Evolutionary conservation across 2,888 invertebrate species (phyloP).

Genomic region (Germaria angustata): DNA sequence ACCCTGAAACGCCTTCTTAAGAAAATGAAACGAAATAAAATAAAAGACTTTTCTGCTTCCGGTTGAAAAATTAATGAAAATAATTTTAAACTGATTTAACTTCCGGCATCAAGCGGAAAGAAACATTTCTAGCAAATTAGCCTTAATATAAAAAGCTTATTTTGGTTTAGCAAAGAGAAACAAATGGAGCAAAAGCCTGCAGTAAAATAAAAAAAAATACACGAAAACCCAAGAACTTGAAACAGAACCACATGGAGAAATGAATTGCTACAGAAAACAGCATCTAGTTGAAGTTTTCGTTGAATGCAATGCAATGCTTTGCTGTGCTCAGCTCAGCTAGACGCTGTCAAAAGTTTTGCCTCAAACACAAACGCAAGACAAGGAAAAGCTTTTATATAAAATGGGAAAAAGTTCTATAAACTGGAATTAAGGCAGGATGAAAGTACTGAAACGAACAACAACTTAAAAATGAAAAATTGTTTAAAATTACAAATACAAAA

Average conservation of each 20-base stretch:
- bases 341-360: conserved; percentile 54
- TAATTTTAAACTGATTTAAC: conserved; percentile 67
- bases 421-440: not conserved
- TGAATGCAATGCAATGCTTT: not conserved
- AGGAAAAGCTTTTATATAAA: conserved; percentile 59
- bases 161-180: conserved; percentile 26
- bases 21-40: too few relatives aligned
- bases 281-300: not conserved
- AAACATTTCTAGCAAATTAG: conserved; percentile 64
- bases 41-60: conserved; percentile 48
- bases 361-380: conserved; percentile 48
- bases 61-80: conserved; percentile 61
- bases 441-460: not conserved
- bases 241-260: conserved; percentile 44
- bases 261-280: conserved; percentile 11
- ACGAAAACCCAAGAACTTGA: conserved; percentile 9
- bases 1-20: not conserved
- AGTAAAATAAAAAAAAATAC: not conserved
- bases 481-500: conserved; percentile 44
- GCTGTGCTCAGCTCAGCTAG: not conserved
- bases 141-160: conserved; percentile 61
- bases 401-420: not conserved
- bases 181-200: not conserved
- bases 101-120: conserved; percentile 65
- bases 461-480: conserved; percentile 61